Percentiles rank a stretch among this genome's conserved stretches.
Evolutionary conservation across 1,140 invertebrate species (phyloP).

Genomic region (Drosophila dunni): DNA sequence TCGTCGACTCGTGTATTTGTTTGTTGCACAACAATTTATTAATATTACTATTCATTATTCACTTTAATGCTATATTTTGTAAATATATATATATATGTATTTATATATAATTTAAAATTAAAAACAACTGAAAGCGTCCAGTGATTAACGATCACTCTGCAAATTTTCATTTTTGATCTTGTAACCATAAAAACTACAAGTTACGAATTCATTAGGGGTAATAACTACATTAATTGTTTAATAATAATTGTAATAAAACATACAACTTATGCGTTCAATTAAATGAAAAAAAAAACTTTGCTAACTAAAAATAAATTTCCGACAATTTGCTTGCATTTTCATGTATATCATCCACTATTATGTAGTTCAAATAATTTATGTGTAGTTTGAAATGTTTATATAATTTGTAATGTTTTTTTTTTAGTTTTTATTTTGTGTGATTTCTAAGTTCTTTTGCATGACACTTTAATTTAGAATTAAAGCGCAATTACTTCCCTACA

Average conservation of each 20-base stretch:
- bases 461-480: conserved; percentile 75
- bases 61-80: conserved; percentile 52
- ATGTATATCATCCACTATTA: conserved; percentile 49
- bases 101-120: conserved; percentile 50
- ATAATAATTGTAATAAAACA: conserved; percentile 26
- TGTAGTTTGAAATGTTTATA: conserved; percentile 34
- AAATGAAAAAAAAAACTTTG: conserved; percentile 59
- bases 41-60: conserved; percentile 47
- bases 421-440: conserved; percentile 5
- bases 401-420: conserved; percentile 46
- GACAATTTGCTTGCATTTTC: conserved; percentile 47
- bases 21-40: conserved; percentile 60
- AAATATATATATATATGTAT: conserved; percentile 39
- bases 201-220: conserved; percentile 35
- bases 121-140: conserved; percentile 73
- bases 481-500: conserved; percentile 42
- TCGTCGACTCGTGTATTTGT: conserved; percentile 10
- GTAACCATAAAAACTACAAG: conserved; percentile 27
- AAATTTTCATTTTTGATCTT: conserved; percentile 35
- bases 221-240: conserved; percentile 22
- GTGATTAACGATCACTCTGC: conserved; percentile 39
- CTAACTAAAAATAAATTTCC: conserved; percentile 71
- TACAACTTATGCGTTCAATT: conserved; percentile 24
- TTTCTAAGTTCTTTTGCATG: conserved; percentile 26
- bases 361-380: conserved; percentile 53